These are phyloP conservation scores for Tenthredo distinguenda DNA, from an alignment of 2,888 invertebrate genomes.

Conservation along the genomic window DNA sequence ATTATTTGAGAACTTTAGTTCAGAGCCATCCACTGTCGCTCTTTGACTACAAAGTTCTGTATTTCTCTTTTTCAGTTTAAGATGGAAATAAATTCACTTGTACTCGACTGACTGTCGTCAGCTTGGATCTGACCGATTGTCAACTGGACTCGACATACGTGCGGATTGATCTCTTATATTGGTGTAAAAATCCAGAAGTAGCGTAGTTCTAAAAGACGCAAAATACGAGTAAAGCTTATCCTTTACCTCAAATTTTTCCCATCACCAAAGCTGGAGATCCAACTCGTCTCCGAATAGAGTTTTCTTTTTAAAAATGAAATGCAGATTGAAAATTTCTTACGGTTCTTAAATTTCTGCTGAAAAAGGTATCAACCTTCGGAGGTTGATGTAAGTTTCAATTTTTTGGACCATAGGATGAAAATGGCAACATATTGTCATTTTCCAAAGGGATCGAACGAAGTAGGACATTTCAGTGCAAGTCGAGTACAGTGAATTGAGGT, in stretches of 20 bases:
- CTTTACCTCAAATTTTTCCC: neutral
- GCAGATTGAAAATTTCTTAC: neutral
- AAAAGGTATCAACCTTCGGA: neutral
- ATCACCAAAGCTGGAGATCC: neutral
- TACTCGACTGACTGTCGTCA: slow-evolving; percentile 23
- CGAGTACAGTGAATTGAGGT: neutral
- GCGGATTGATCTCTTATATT: too few species aligned
- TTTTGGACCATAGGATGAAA: neutral
- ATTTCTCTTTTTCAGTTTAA: neutral
- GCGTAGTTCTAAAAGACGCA: neutral
- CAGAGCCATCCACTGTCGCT: neutral
- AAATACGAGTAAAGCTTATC: neutral
- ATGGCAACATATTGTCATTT: neutral
- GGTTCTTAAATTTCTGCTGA: neutral
- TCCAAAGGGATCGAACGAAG: neutral
- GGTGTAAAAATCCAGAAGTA: neutral
- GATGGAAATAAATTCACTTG: neutral
- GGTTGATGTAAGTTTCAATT: neutral
- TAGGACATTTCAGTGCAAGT: slow-evolving; percentile 24
- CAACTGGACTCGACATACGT: neutral
- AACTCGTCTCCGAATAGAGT: neutral
- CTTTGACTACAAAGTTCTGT: neutral
- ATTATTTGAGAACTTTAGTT: neutral
- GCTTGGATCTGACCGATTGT: slow-evolving; percentile 23
- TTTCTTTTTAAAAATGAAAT: neutral